Evolutionary conservation across 2,888 invertebrate species (phyloP).

Genomic region (Baronia brevicornis): DNA sequence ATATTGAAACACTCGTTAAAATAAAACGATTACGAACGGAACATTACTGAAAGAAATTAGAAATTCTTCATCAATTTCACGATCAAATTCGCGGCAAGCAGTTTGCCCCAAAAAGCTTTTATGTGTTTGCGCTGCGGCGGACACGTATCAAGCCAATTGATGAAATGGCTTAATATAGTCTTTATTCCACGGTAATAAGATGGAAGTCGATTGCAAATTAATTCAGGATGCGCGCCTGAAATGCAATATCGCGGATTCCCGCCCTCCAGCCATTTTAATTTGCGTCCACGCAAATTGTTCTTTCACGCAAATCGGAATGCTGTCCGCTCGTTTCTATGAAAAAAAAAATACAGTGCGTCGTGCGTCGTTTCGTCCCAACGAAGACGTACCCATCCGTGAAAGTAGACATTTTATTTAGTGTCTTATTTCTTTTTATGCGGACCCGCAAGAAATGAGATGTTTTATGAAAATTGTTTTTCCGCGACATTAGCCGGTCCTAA

Average conservation of each 20-base stretch:
- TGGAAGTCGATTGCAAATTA: slow-evolving; percentile 18
- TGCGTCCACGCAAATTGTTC: slow-evolving; percentile 44
- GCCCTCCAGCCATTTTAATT: slow-evolving; percentile 51
- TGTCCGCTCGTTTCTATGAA: slow-evolving; percentile 22
- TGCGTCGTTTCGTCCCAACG: slow-evolving; percentile 42
- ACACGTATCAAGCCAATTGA: slow-evolving; percentile 28
- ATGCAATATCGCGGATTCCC: slow-evolving; percentile 36
- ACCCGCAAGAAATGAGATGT: slow-evolving; percentile 54
- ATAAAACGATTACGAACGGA: no score
- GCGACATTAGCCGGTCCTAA: slow-evolving; percentile 68
- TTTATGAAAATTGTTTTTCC: slow-evolving; percentile 74
- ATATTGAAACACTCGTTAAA: no score
- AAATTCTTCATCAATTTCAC: slow-evolving; percentile 25
- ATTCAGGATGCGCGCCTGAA: slow-evolving; percentile 28
- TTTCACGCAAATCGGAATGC: slow-evolving; percentile 50
- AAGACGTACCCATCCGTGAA: slow-evolving; percentile 51
- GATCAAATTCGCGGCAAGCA: slow-evolving; percentile 27
- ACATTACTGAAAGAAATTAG: slow-evolving; percentile 8
- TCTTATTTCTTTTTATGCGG: slow-evolving; percentile 65
- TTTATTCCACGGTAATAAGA: slow-evolving; percentile 34
- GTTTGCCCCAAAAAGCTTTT: slow-evolving; percentile 36
- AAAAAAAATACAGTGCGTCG: slow-evolving; percentile 37
- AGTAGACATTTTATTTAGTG: slow-evolving; percentile 65
- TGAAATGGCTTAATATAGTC: slow-evolving; percentile 30
- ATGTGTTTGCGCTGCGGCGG: slow-evolving; percentile 29